phyloP scores from a whole-genome alignment of 2,888 invertebrate genomes.

The Fragum sueziense region DNA sequence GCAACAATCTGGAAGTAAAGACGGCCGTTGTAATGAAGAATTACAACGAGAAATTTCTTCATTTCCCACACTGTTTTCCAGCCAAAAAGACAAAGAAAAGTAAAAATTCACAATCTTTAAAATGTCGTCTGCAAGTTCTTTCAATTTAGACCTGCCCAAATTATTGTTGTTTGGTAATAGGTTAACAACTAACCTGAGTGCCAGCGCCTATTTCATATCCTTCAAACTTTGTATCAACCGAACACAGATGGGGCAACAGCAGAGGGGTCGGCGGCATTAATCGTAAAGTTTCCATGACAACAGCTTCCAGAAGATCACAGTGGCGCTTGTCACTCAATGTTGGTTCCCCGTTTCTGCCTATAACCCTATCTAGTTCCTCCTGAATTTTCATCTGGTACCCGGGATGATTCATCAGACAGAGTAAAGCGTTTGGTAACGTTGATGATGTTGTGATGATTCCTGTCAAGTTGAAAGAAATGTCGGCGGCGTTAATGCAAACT shows the following conservation, averaged over 20 bases:
- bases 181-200: conserved; percentile 8
- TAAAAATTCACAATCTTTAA: no score
- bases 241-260: neutral
- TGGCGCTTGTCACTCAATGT: neutral
- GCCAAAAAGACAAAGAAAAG: no score
- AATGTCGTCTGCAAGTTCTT: no score
- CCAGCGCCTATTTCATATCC: neutral
- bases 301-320: conserved; percentile 1
- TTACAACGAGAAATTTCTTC: no score
- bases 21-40: no score
- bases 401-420: neutral
- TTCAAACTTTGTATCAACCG: neutral
- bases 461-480: neutral
- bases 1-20: neutral
- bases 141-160: no score
- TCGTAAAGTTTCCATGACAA: conserved; percentile 12
- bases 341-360: conserved; percentile 1
- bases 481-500: no score
- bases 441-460: neutral
- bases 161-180: no score
- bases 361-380: neutral
- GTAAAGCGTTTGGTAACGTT: neutral
- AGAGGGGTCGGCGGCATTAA: neutral
- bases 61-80: no score
- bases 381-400: conserved; percentile 6